Evolutionary conservation across 2,888 invertebrate species (phyloP).

Genomic region (Macaria liturata): DNA sequence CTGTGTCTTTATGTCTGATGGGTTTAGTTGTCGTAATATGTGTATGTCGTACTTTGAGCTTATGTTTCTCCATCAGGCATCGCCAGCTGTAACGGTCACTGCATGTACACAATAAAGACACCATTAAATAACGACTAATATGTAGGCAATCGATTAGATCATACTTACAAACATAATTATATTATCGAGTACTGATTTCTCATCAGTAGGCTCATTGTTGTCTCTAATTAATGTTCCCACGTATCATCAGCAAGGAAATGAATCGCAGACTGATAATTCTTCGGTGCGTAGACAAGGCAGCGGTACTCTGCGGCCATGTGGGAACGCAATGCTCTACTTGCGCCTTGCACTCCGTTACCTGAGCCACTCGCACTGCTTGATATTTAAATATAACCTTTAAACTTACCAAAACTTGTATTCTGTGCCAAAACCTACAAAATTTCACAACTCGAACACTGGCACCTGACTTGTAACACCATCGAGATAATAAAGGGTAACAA

Average conservation of each 20-base stretch:
- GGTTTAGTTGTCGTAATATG: too few species aligned
- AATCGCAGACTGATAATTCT: conserved; percentile 62
- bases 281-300: conserved; percentile 59
- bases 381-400: conserved; percentile 25
- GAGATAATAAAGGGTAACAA: too few species aligned
- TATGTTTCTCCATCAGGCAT: too few species aligned
- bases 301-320: conserved; percentile 60
- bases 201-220: not conserved
- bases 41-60: too few species aligned
- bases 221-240: conserved; percentile 45
- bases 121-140: too few species aligned
- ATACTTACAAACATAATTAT: too few species aligned
- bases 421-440: not conserved
- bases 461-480: too few species aligned
- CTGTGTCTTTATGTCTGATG: not conserved
- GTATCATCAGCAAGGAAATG: conserved; percentile 54
- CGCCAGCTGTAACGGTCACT: too few species aligned
- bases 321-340: conserved; percentile 76
- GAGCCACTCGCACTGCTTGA: conserved; percentile 41
- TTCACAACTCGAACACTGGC: conserved; percentile 15
- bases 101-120: too few species aligned
- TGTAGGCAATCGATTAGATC: too few species aligned
- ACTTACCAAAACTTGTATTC: conserved; percentile 11
- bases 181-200: not conserved
- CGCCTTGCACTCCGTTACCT: conserved; percentile 54